phyloP scores from a whole-genome alignment of 2,113 vertebrate species.

The Protobothrops mucrosquamatus region DNA sequence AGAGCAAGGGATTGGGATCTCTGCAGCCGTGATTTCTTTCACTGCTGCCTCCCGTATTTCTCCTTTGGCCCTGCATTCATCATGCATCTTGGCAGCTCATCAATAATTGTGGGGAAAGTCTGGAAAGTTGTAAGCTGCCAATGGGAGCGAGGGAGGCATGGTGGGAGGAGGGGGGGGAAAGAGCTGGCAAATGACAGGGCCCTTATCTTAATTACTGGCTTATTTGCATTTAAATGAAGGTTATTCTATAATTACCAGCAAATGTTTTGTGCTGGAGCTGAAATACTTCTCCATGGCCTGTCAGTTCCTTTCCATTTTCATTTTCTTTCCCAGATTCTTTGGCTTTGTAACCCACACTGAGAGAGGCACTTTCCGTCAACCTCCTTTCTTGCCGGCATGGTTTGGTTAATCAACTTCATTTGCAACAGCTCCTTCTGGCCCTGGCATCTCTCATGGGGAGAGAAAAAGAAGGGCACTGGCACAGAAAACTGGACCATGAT shows the following conservation, averaged over 20 bases:
- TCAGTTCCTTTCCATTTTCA: conserved; percentile 74
- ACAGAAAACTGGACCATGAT: not conserved
- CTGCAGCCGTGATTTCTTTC: conserved; percentile 8
- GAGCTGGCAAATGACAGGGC: conserved; percentile 73
- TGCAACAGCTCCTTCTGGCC: fast-evolving
- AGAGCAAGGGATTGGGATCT: too few relatives aligned
- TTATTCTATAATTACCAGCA: conserved; percentile 80
- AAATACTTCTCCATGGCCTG: conserved; percentile 78
- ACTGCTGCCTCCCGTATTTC: conserved; percentile 39
- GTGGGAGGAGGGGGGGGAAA: conserved; percentile 41
- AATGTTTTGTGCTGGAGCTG: conserved; percentile 78
- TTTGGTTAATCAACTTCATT: conserved; percentile 5
- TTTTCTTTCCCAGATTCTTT: conserved; percentile 70
- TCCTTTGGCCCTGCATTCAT: conserved; percentile 29
- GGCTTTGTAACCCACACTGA: conserved; percentile 59
- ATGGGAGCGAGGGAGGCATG: conserved; percentile 26
- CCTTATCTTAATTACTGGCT: conserved; percentile 84
- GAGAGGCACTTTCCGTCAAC: conserved; percentile 34
- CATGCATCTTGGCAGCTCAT: conserved; percentile 56
- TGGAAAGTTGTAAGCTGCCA: conserved; percentile 64
- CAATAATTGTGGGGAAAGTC: conserved; percentile 59
- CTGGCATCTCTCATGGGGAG: not conserved
- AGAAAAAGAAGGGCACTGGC: not conserved
- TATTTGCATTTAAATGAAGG: conserved; percentile 85
- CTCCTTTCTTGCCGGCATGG: not conserved